Conservation (phyloP, 1,140 invertebrate species). For the Streblospio benedicti region DNA sequence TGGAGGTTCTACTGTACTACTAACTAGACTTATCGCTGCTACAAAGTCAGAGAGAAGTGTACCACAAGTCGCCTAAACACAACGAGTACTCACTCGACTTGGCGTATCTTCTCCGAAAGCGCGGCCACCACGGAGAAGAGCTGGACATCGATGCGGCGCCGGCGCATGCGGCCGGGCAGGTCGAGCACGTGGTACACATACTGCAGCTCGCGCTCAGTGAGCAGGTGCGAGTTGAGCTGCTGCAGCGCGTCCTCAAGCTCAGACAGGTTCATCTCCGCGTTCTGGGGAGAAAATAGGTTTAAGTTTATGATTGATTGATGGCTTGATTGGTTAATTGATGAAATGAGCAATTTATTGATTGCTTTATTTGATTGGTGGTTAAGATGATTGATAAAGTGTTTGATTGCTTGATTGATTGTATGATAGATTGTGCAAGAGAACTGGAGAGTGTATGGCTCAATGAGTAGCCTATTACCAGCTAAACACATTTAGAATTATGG, state of each 20-base stretch:
- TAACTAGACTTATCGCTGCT: too few species aligned
- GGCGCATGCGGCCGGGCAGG: constrained; percentile 7
- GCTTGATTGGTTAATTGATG: neutral
- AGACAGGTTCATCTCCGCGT: constrained; percentile 40
- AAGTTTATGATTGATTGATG: neutral
- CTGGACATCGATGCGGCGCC: constrained; percentile 37
- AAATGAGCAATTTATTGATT: neutral
- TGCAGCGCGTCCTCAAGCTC: constrained; percentile 39
- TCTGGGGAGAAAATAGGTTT: constrained; percentile 23
- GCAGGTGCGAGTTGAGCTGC: constrained; percentile 37
- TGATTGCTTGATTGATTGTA: neutral
- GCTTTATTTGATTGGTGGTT: neutral
- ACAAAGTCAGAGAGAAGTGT: too few species aligned
- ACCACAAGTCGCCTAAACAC: too few species aligned
- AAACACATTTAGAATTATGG: too few species aligned
- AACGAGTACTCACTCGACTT: constrained; percentile 46
- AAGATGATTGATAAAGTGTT: neutral
- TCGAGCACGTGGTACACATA: constrained; percentile 26
- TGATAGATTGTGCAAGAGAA: too few species aligned
- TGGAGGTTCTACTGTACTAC: too few species aligned
- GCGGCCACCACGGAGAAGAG: constrained; percentile 40
- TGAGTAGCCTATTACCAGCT: too few species aligned
- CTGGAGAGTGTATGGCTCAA: too few species aligned
- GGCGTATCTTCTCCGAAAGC: constrained; percentile 42
- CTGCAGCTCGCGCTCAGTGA: constrained; percentile 38